Base-by-base conservation (phyloP, 2,888 invertebrate genomes). In the Arctia plantaginis region DNA sequence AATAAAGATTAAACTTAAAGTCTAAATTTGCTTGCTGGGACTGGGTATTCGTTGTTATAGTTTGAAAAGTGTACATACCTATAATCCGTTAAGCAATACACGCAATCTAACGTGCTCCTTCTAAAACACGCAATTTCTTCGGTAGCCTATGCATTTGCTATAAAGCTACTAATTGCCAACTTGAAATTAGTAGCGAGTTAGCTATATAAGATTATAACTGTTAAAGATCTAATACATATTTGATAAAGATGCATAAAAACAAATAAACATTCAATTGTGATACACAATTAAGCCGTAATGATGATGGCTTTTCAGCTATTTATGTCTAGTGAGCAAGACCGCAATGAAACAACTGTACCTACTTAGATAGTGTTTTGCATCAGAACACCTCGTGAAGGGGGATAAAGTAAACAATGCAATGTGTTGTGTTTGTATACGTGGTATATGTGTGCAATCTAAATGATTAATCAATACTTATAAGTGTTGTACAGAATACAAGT, bases 31-130 rank as follows among this genome's bases (percentile, higher is more conserved):
- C 27, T n/a, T 74, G 73, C n/a, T 12, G 12, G 41, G 8, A 65
- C 59, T 70, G 12, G 12, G 13, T 41, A 72, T 76, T 80, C 73
- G 77, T 69, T 81, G 82, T 69, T 78, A 67, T 77, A 77, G 64
- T 75, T 76, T 78, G 72, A 77, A 80, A 77, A 77, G 73, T 83
- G 77, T 77, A 81, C 80, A 75, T 74, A 80, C 79, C 74, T 77
- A 79, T 81, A 85, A 85, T 83, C 80, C 82, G 86, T 85, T 83
- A 81, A 85, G 80, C 71, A 74, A 79, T 71, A 78, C 90, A 90
- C 90, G 90, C 90, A 77, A 90, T 81, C 55, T 88, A 68, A 82
- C 89, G 89, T 89, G 89, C 76, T 79, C 71, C 73, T 68, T 77
- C 76, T 74, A 71, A 55, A 80, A 81, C 85, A 87, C 86, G 88